Conservation (phyloP, 2,797 vertebrate genomes). For the Pipistrellus kuhlii region DNA sequence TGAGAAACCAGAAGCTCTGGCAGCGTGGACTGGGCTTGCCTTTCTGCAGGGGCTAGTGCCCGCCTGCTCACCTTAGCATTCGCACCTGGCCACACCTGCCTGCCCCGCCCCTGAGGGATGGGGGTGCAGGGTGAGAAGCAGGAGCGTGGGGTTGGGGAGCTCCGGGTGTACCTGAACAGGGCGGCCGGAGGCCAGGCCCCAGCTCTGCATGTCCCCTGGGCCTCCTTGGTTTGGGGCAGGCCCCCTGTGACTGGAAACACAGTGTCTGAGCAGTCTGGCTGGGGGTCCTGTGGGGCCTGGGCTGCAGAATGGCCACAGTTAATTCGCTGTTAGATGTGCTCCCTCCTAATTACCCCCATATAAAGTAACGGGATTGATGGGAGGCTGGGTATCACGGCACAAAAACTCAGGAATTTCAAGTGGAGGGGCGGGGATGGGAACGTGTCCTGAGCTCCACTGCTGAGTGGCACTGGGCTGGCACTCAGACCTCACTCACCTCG, state of each 20-base stretch:
- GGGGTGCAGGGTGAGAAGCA: neutral
- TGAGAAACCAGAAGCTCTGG: constrained; percentile 29
- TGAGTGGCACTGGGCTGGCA: neutral
- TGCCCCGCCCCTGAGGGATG: neutral
- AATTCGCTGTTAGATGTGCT: neutral
- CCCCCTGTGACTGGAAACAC: neutral
- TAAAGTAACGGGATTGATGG: neutral
- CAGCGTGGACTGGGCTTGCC: neutral
- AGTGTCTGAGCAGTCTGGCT: neutral
- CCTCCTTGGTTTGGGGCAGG: neutral
- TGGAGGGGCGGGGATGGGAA: neutral
- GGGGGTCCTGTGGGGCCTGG: neutral
- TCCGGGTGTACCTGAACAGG: neutral
- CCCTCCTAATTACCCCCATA: neutral
- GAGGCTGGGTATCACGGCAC: neutral
- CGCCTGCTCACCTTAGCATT: neutral
- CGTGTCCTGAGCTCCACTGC: neutral
- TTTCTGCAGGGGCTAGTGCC: neutral
- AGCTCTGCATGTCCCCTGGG: no score
- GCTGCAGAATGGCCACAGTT: neutral
- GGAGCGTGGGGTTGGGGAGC: neutral
- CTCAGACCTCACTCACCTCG: neutral
- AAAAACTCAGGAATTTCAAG: neutral
- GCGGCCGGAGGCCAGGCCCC: neutral
- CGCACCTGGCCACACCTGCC: neutral